phyloP scores from a whole-genome alignment of 2,113 vertebrate genomes.

The Sinocyclocheilus anshuiensis region DNA sequence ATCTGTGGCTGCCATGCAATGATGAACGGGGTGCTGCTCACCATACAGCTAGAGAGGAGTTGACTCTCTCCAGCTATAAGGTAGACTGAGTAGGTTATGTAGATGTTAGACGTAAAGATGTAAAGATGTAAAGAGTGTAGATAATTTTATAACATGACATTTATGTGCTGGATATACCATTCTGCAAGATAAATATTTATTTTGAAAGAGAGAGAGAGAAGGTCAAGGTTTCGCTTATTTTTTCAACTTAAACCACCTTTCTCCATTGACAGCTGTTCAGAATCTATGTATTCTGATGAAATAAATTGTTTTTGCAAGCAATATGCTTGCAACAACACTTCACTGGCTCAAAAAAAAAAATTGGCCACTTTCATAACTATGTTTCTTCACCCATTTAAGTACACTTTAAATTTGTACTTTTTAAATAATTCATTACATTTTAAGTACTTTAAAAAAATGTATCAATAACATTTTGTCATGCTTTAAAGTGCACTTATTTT shows the following conservation, averaged over 20 bases:
- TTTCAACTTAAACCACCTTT: too few relatives aligned
- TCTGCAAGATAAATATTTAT: neutral
- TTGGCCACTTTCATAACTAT: too few relatives aligned
- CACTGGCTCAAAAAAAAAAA: too few relatives aligned
- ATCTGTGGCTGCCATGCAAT: constrained; percentile 19
- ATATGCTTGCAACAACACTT: too few relatives aligned
- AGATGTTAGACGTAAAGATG: neutral
- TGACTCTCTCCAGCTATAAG: constrained; percentile 15
- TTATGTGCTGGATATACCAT: neutral
- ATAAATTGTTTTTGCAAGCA: neutral
- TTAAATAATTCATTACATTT: too few relatives aligned
- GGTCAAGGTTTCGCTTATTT: neutral
- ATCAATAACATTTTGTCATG: too few relatives aligned
- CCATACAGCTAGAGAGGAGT: constrained; percentile 16
- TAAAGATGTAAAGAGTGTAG: neutral
- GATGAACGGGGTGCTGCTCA: constrained; percentile 6
- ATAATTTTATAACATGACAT: neutral
- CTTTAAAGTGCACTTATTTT: too few relatives aligned
- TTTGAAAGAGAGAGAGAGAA: neutral
- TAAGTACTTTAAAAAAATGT: too few relatives aligned
- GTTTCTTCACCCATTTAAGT: too few relatives aligned
- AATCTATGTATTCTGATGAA: neutral
- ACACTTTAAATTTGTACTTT: too few relatives aligned
- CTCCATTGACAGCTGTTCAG: too few relatives aligned
- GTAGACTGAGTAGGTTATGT: neutral